phyloP scores from a whole-genome alignment of 2,888 invertebrate species.

The Nomada flava region DNA sequence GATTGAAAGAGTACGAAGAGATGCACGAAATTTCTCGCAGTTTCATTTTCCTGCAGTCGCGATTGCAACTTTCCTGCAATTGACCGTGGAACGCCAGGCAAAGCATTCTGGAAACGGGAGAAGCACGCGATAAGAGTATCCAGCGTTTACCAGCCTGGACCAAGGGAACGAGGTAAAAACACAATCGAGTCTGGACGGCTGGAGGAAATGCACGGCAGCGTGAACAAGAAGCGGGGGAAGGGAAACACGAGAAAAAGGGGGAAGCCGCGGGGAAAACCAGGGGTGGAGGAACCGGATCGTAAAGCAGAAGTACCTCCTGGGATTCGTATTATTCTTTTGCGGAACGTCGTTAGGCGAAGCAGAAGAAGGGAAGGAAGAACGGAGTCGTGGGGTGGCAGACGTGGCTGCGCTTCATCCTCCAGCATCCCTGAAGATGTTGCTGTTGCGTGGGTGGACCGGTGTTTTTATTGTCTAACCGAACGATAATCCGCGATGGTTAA shows the following conservation, averaged over 20 bases:
- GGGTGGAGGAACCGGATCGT: constrained; percentile 51
- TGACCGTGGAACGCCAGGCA: constrained; percentile 5
- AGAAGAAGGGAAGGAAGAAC: constrained; percentile 35
- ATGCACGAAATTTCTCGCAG: background rate
- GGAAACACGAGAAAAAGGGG: constrained; percentile 36
- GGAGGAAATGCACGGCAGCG: constrained; percentile 14
- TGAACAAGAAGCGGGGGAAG: constrained; percentile 14
- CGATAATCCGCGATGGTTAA: constrained; percentile 67
- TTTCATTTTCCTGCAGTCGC: background rate
- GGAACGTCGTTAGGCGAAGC: constrained; percentile 62
- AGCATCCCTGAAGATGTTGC: constrained; percentile 4
- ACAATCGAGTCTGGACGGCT: constrained; percentile 57
- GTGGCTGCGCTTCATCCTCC: constrained; percentile 11
- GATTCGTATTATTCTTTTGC: constrained; percentile 71
- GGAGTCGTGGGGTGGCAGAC: constrained; percentile 19
- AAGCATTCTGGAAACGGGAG: constrained; percentile 2
- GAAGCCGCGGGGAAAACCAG: constrained; percentile 37
- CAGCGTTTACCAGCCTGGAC: constrained; percentile 38
- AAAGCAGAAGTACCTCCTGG: constrained; percentile 64
- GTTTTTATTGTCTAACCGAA: constrained; percentile 40
- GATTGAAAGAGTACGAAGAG: too few species aligned
- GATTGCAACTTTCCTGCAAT: background rate
- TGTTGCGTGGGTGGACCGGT: constrained; percentile 33
- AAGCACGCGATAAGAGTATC: constrained; percentile 50
- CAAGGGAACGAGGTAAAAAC: constrained; percentile 47